Percentiles rank a stretch among this genome's conserved stretches.
phyloP scores from a whole-genome alignment of 2,113 vertebrate species.

The Phrynosoma blainvillii region DNA sequence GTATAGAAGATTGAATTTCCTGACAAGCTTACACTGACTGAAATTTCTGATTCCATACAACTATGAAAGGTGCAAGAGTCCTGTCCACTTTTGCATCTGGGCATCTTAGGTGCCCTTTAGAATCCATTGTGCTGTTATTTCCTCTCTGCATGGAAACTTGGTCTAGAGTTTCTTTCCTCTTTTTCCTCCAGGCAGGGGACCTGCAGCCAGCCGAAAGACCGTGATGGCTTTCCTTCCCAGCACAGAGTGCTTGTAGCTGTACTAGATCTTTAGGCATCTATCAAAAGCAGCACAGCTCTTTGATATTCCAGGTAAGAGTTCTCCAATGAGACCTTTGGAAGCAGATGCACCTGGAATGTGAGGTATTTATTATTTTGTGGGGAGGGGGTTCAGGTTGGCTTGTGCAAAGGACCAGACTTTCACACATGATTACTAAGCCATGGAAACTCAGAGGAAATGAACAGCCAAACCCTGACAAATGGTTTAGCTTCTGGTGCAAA shows the following conservation, averaged over 20 bases:
- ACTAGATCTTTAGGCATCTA: not conserved
- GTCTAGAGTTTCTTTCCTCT: slow-evolving; percentile 42
- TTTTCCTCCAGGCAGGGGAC: slow-evolving; percentile 67
- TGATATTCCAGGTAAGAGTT: slow-evolving; percentile 55
- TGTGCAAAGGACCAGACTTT: not conserved
- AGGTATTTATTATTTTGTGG: slow-evolving; percentile 16
- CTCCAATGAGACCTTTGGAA: not conserved
- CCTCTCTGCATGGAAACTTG: not conserved
- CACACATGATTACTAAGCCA: fast-evolving
- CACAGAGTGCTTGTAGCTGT: not conserved
- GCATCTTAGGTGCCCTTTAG: not conserved
- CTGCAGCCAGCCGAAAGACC: slow-evolving; percentile 50
- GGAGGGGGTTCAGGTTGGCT: not conserved
- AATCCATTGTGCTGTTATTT: slow-evolving; percentile 4
- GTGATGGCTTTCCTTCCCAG: not conserved
- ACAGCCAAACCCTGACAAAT: not conserved
- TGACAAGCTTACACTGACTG: no score
- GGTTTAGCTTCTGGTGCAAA: not conserved
- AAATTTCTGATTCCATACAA: not conserved
- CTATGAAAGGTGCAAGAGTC: not conserved
- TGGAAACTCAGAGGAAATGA: not conserved
- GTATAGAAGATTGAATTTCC: no score
- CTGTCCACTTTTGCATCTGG: not conserved
- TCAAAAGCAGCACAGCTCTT: not conserved
- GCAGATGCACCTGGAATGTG: not conserved